Percentiles rank a stretch among this genome's conserved stretches.
Conservation (phyloP, 53 echinoderm and acorn worm species). For the Mesocentrotus franciscanus region DNA sequence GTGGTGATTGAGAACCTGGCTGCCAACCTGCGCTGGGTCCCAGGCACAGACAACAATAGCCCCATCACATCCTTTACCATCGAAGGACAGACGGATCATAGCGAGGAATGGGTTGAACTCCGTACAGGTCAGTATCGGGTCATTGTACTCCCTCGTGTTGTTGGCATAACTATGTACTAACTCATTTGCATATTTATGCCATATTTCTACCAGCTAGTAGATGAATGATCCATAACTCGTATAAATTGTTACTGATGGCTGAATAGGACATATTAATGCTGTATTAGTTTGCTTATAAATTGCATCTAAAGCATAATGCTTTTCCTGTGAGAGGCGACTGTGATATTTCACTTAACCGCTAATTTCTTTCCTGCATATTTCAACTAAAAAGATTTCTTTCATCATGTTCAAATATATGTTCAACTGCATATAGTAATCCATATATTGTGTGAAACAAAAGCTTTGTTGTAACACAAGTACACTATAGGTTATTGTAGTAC, state of each 20-base stretch:
- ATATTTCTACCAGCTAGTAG: background rate
- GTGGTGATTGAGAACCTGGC: constrained; percentile 63
- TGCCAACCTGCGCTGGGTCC: constrained; percentile 77
- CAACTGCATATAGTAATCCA: background rate
- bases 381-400: background rate
- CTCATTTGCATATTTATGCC: background rate
- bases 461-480: too few relatives aligned
- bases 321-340: background rate
- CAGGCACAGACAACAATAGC: constrained; percentile 76
- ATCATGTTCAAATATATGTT: background rate
- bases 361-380: background rate
- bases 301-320: background rate
- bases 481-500: background rate
- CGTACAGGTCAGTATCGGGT: constrained; percentile 2
- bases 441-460: too few relatives aligned
- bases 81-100: constrained; percentile 84
- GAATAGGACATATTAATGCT: background rate
- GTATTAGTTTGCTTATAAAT: background rate
- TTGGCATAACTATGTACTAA: background rate
- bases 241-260: background rate
- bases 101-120: constrained; percentile 72
- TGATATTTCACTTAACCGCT: background rate
- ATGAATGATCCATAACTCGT: background rate
- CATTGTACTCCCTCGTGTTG: background rate
- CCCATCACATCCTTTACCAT: constrained; percentile 74